Evolutionary conservation across 2,888 invertebrate genomes (phyloP).

Genomic region (Pandemis corylana): DNA sequence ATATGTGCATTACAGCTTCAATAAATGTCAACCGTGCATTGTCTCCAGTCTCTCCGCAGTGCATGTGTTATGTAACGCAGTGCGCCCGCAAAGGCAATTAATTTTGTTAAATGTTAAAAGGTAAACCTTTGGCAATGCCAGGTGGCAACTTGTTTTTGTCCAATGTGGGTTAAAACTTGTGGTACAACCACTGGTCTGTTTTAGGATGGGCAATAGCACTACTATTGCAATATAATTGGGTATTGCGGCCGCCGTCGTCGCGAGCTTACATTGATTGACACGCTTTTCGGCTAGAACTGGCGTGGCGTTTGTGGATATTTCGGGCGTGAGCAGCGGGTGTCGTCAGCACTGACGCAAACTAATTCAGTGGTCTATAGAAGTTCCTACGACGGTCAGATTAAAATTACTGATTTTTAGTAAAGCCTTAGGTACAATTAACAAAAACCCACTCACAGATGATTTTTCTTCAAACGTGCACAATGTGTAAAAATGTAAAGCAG

Average conservation of each 20-base stretch:
- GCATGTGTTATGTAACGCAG: constrained; percentile 35
- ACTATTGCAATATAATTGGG: constrained; percentile 48
- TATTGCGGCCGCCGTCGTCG: constrained; percentile 59
- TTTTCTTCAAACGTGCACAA: constrained; percentile 2
- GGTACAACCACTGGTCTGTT: constrained; percentile 29
- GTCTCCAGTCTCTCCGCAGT: constrained; percentile 50
- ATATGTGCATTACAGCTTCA: constrained; percentile 54
- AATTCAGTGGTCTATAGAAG: constrained; percentile 72
- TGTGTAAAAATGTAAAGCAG: background rate
- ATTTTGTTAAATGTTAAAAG: constrained; percentile 41
- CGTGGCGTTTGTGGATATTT: constrained; percentile 67
- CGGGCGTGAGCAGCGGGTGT: constrained; percentile 63
- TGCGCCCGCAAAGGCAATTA: constrained; percentile 39
- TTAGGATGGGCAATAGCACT: constrained; percentile 36
- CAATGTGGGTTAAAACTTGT: constrained; percentile 30
- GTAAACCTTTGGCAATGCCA: constrained; percentile 35
- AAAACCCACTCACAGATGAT: background rate
- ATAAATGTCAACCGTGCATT: constrained; percentile 72
- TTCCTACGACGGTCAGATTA: constrained; percentile 51
- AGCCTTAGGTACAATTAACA: no score
- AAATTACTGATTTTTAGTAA: constrained; percentile 3
- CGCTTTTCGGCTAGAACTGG: constrained; percentile 70
- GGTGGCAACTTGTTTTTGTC: constrained; percentile 36
- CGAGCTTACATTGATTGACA: constrained; percentile 75
- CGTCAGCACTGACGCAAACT: constrained; percentile 74